phyloP scores from a whole-genome alignment of 2,113 vertebrate genomes.

The Hystrix brachyura region DNA sequence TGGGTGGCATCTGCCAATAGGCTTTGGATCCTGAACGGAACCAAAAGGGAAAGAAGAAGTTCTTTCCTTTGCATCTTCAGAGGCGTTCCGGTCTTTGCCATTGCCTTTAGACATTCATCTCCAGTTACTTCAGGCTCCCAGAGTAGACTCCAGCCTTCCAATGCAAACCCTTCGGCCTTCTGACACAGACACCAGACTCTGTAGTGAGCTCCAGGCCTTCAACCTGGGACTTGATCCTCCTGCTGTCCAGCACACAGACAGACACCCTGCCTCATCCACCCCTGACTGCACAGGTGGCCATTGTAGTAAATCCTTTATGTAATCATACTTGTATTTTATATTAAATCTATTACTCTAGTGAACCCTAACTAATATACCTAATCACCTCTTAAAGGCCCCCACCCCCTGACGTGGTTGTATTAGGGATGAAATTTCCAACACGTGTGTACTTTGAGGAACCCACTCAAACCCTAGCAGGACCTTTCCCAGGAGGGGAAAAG shows the following conservation, averaged over 20 bases:
- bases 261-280: not conserved
- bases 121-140: not conserved
- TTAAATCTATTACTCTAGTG: not conserved
- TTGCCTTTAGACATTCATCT: not conserved
- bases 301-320: not conserved
- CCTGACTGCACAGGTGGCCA: not conserved
- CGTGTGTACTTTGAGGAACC: not conserved
- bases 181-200: not conserved
- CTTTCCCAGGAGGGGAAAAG: not conserved
- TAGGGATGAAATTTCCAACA: not conserved
- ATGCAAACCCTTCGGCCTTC: not conserved
- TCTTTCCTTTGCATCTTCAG: not conserved
- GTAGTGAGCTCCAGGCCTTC: not conserved
- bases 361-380: not conserved
- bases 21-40: not conserved
- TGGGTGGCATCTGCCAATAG: not conserved
- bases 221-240: not conserved
- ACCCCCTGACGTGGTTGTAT: accelerated
- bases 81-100: not conserved
- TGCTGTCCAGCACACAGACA: not conserved
- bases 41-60: not conserved
- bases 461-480: not conserved
- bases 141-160: not conserved
- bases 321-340: not conserved
- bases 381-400: not conserved